These are phyloP conservation scores for Chorisops tibialis DNA, from an alignment of 2,888 invertebrate genomes.

Conservation along the genomic window DNA sequence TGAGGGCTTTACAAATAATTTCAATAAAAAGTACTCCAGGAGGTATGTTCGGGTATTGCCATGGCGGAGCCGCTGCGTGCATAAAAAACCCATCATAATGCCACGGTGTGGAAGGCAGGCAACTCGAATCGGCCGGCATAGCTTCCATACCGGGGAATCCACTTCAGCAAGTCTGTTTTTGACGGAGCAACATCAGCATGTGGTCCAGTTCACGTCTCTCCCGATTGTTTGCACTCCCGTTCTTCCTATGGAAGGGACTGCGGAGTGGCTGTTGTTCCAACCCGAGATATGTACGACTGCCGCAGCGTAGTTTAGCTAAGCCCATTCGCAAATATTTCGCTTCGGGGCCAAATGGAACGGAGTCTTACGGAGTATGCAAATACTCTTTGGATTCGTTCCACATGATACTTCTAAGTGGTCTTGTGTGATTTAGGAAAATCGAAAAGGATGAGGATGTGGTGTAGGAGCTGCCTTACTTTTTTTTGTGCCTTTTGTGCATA, in stretches of 20 bases:
- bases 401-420: not conserved
- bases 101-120: not conserved
- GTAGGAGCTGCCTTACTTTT: conserved; percentile 12
- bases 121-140: conserved; percentile 13
- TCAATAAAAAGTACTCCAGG: conserved; percentile 34
- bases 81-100: conserved; percentile 20
- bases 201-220: conserved; percentile 27
- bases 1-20: conserved; percentile 36
- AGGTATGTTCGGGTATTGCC: conserved; percentile 21
- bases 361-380: conserved; percentile 21
- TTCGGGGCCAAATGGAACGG: conserved; percentile 5
- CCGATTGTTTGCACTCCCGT: conserved; percentile 28
- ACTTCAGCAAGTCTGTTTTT: conserved; percentile 29
- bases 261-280: conserved; percentile 11
- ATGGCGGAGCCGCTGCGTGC: not conserved
- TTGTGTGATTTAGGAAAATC: conserved; percentile 6
- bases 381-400: conserved; percentile 10
- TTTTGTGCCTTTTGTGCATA: not conserved
- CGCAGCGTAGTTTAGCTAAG: conserved; percentile 23
- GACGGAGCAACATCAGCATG: conserved; percentile 30
- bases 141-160: conserved; percentile 27
- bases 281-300: conserved; percentile 9
- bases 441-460: not conserved
- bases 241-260: conserved; percentile 8
- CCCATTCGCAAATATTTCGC: conserved; percentile 31